Percentiles rank a stretch among this genome's conserved stretches.
phyloP scores from a whole-genome alignment of 2,797 vertebrate species.

The Falco novaeseelandiae region DNA sequence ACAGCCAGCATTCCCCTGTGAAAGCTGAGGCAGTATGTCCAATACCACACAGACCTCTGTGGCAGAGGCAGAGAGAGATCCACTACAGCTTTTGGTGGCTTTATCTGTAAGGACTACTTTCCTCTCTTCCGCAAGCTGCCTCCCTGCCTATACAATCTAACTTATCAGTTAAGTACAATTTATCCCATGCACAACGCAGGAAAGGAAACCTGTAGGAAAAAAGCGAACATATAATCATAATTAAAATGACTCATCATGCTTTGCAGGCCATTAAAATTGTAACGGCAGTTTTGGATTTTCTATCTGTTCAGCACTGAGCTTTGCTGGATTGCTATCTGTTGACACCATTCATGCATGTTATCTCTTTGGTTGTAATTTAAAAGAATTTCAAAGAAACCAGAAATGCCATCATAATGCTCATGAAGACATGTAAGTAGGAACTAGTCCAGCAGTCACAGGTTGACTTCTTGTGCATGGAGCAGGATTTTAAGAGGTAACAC shows the following conservation, averaged over 20 bases:
- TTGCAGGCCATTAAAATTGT: background rate
- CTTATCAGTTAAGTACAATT: background rate
- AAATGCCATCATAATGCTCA: background rate
- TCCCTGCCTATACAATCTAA: background rate
- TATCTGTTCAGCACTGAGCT: background rate
- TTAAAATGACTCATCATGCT: background rate
- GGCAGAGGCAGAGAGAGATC: background rate
- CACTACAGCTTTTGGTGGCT: background rate
- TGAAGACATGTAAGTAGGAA: background rate
- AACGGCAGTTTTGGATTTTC: background rate
- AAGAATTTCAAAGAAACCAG: background rate
- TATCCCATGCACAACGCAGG: background rate
- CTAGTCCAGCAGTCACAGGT: background rate
- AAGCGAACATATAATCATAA: background rate
- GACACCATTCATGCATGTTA: background rate
- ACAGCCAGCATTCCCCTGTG: background rate
- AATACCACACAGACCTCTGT: background rate
- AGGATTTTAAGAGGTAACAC: background rate
- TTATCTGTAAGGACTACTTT: background rate
- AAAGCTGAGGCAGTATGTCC: background rate
- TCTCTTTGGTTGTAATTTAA: background rate
- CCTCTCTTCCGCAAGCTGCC: background rate
- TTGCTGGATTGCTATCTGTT: background rate
- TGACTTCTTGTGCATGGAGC: background rate
- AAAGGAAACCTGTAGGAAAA: background rate